These are phyloP conservation scores for Lingula anatina DNA, from an alignment of 2,888 invertebrate genomes.

Conservation along the genomic window DNA sequence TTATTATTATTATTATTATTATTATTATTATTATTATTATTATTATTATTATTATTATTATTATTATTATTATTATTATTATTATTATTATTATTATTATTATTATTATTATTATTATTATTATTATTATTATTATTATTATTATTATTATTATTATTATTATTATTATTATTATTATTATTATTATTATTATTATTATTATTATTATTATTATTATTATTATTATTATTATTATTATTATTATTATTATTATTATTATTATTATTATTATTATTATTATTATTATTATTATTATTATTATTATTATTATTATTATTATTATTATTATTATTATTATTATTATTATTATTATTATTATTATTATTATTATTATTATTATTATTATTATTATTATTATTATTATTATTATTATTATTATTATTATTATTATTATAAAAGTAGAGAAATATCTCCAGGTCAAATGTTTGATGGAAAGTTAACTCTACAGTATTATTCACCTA, in stretches of 20 bases:
- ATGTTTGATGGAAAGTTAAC: no score
- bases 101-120: slow-evolving; percentile 6
- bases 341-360: slow-evolving; percentile 7
- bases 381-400: slow-evolving; percentile 7
- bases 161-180: slow-evolving; percentile 8
- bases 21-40: slow-evolving; percentile 7
- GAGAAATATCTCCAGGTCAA: no score
- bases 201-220: slow-evolving; percentile 6
- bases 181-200: slow-evolving; percentile 7
- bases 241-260: slow-evolving; percentile 7
- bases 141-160: slow-evolving; percentile 7
- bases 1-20: slow-evolving; percentile 8
- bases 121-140: slow-evolving; percentile 7
- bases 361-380: slow-evolving; percentile 7
- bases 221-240: slow-evolving; percentile 7
- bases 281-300: slow-evolving; percentile 8
- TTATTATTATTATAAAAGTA: slow-evolving; percentile 2
- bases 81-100: slow-evolving; percentile 4
- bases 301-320: slow-evolving; percentile 8
- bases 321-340: slow-evolving; percentile 7
- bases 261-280: slow-evolving; percentile 7
- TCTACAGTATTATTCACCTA: no score
- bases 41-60: slow-evolving; percentile 7
- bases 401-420: slow-evolving; percentile 6
- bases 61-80: slow-evolving; percentile 8